These are phyloP conservation scores for Paracanthobrama guichenoti DNA, from an alignment of 2,113 vertebrate species.

Conservation along the genomic window DNA sequence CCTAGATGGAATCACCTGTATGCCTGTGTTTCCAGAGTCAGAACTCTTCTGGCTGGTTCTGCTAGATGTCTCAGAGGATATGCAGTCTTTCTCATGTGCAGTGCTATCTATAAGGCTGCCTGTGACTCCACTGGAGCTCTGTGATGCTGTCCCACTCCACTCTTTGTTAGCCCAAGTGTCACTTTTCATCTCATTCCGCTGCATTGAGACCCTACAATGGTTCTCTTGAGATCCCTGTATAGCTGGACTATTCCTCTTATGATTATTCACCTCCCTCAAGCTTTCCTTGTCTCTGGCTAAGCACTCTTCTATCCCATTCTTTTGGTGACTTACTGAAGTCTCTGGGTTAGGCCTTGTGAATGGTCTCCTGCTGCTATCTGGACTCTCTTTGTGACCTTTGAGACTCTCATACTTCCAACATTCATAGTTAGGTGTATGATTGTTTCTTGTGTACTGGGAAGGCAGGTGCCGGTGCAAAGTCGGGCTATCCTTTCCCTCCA, in stretches of 20 bases:
- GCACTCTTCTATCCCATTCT: conserved; percentile 46
- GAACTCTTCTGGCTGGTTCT: conserved; percentile 63
- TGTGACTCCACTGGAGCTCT: conserved; percentile 72
- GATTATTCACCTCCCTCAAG: conserved; percentile 23
- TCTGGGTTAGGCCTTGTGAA: conserved; percentile 45
- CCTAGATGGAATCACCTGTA: conserved; percentile 62
- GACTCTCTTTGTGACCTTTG: conserved; percentile 42
- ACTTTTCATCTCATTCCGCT: conserved; percentile 29
- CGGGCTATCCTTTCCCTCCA: conserved; percentile 38
- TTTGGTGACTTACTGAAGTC: conserved; percentile 51
- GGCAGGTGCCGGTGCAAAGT: conserved; percentile 58
- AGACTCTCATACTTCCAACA: conserved; percentile 19
- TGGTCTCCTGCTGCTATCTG: conserved; percentile 50
- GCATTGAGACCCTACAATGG: neutral
- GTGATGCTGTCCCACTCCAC: conserved; percentile 49
- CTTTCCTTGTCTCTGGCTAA: conserved; percentile 1
- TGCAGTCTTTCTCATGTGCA: conserved; percentile 57
- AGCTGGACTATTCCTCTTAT: conserved; percentile 23
- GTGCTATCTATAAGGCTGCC: conserved; percentile 63
- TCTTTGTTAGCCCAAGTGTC: conserved; percentile 54
- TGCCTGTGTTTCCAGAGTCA: conserved; percentile 59
- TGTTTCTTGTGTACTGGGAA: conserved; percentile 58
- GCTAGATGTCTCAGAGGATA: conserved; percentile 67
- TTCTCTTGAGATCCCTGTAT: neutral
- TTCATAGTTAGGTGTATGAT: conserved; percentile 40